Conservation (phyloP, 2,113 vertebrate species). For the Platichthys stellatus region DNA sequence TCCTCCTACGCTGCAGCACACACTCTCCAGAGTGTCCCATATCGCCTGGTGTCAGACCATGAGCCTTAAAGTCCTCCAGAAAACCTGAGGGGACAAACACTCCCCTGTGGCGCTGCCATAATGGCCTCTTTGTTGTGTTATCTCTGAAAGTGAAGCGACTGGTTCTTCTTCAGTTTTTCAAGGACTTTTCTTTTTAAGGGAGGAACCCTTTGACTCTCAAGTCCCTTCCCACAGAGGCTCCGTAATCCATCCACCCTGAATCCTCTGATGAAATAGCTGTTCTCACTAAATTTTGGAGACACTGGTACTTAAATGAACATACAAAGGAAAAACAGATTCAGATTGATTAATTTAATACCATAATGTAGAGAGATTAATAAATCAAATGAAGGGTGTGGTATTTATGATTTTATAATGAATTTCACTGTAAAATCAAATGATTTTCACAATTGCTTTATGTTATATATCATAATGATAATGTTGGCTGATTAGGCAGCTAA, state of each 20-base stretch:
- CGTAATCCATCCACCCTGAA: not conserved
- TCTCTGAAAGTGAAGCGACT: conserved; percentile 5
- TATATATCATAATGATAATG: conserved; percentile 6
- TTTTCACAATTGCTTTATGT: not conserved
- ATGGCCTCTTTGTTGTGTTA: not conserved
- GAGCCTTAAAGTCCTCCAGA: conserved; percentile 4
- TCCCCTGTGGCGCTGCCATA: conserved; percentile 5
- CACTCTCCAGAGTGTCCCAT: not conserved
- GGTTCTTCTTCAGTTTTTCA: not conserved
- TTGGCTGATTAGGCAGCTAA: conserved; percentile 4
- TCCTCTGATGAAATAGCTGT: not conserved
- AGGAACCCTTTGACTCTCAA: not conserved
- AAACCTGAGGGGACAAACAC: conserved; percentile 5
- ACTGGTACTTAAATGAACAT: conserved; percentile 10
- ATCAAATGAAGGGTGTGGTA: not conserved
- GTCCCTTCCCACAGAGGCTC: not conserved
- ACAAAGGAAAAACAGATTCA: conserved; percentile 10
- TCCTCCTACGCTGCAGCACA: not conserved
- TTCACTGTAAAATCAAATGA: not conserved
- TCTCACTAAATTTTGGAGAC: conserved; percentile 10
- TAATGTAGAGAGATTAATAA: not conserved
- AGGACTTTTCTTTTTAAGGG: not conserved
- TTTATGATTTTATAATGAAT: not conserved
- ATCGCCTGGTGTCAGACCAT: not conserved
- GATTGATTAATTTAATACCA: conserved; percentile 4